Evolutionary conservation across 1,140 invertebrate genomes (phyloP), one percentile per base, ranked within the genome.

Genomic region (Drosophila orena): DNA sequence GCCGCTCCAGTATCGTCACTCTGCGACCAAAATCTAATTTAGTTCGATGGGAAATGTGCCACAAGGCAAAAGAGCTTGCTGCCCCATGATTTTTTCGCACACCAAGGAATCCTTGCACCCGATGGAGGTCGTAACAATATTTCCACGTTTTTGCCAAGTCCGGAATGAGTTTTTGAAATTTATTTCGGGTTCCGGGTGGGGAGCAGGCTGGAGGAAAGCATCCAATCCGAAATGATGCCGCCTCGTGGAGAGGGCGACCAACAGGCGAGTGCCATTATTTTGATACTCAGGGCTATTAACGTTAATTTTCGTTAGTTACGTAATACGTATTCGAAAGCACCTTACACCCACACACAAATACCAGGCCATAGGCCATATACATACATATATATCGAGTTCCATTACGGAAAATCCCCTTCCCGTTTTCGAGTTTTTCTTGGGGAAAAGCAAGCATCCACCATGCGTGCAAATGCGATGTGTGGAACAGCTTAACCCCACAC

Each of bases 291-390:
- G 44, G 84, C 84, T 89, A 89, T 89, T 89, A 89, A 89, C 84
- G 84, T 89, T 89, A 89, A 89, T 89, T 89, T 89, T 89, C 84
- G 85, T 89, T 90, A 89, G 84, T 89, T 89, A 84, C 84, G 85
- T 89, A 89, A 89, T 89, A 89, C 72, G 80, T 83, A 85, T 85
- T 85, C 81, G 80, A 83, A 83, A 85, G 79, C 77, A 85, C 84
- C 85, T 89, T 89, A 74, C 84, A 75, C 66, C 52, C 58, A 75
- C 38, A 60, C 46, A 55, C 60, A 40, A 58, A 38, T 17, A 44
- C n/a, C 56, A 22, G 30, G 15, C 49, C 42, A 34, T 20, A 22
- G 30, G 15, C 49, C 42, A 34, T 20, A 50, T 30, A 30, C 27
- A 30, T 30, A 30, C 30, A 8, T 35, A 49, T 56, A 72, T 69